Conservation (phyloP, 1,140 invertebrate genomes). For the Daktulosphaira vitifoliae region DNA sequence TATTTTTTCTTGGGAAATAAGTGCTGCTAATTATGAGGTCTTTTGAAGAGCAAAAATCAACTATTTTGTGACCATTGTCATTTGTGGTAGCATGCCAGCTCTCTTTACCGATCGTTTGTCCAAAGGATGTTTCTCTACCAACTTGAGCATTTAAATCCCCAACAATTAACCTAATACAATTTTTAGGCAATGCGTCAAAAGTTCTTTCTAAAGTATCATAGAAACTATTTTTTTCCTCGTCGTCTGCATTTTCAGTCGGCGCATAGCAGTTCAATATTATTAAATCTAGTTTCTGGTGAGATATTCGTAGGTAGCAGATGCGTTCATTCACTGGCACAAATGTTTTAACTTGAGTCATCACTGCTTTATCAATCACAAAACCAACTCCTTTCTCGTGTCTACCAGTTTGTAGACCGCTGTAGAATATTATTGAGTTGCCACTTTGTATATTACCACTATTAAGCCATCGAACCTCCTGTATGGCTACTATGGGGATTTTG, state of each 20-base stretch:
- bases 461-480: constrained; percentile 36
- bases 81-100: constrained; percentile 38
- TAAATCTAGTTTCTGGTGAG: constrained; percentile 29
- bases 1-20: constrained; percentile 36
- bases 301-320: constrained; percentile 31
- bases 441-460: constrained; percentile 10
- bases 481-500: constrained; percentile 35
- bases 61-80: constrained; percentile 36
- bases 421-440: constrained; percentile 9
- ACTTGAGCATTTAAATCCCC: constrained; percentile 36
- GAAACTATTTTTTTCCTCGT: constrained; percentile 35
- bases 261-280: constrained; percentile 32
- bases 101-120: constrained; percentile 40
- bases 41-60: constrained; percentile 37
- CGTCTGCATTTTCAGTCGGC: constrained; percentile 35
- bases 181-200: constrained; percentile 19
- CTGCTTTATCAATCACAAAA: constrained; percentile 25
- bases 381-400: constrained; percentile 21
- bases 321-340: constrained; percentile 32
- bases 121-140: constrained; percentile 28
- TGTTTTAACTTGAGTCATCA: constrained; percentile 7
- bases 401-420: neutral
- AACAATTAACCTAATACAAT: constrained; percentile 35
- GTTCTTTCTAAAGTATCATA: constrained; percentile 34
- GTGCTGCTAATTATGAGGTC: constrained; percentile 37